Percentiles rank a stretch among this genome's conserved stretches.
Evolutionary conservation across 1,140 invertebrate genomes (phyloP).

Genomic region (Neelides sp.): DNA sequence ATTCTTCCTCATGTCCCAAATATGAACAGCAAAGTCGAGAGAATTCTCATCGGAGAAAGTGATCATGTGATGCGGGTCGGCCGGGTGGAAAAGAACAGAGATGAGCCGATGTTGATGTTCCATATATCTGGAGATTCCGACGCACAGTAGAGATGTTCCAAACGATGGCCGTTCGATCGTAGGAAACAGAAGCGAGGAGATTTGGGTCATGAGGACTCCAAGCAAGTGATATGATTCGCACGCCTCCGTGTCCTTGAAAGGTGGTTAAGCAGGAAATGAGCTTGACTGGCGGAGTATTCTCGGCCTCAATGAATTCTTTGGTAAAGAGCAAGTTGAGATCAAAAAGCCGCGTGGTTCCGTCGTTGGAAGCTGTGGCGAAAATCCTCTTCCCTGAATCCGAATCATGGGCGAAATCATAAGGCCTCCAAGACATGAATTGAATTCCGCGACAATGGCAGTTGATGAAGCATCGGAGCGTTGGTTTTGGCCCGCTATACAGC

Average conservation of each 20-base stretch:
- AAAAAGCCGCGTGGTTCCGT: constrained; percentile 20
- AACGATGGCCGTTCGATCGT: constrained; percentile 25
- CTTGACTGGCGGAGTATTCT: neutral
- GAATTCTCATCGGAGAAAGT: constrained; percentile 21
- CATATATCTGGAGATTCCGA: constrained; percentile 8
- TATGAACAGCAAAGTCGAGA: constrained; percentile 17
- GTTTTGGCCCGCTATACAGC: constrained; percentile 16
- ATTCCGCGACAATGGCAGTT: constrained; percentile 22
- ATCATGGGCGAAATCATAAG: constrained; percentile 16
- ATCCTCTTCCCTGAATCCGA: neutral
- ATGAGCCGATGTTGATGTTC: constrained; percentile 24
- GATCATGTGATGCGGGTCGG: constrained; percentile 14
- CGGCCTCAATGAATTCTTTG: neutral
- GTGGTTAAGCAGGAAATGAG: constrained; percentile 8
- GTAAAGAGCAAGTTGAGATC: constrained; percentile 14
- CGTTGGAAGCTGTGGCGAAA: constrained; percentile 27
- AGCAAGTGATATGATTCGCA: constrained; percentile 18
- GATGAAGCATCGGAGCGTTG: constrained; percentile 18
- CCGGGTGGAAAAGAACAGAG: constrained; percentile 22
- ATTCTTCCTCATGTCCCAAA: constrained; percentile 25
- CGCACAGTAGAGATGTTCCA: neutral
- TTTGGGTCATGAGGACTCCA: constrained; percentile 23
- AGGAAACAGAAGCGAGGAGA: constrained; percentile 20
- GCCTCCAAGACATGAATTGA: constrained; percentile 23
- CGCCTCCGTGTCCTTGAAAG: constrained; percentile 11